Evolutionary conservation across 2,113 vertebrate genomes (phyloP).

Genomic region (Cololabis saira): DNA sequence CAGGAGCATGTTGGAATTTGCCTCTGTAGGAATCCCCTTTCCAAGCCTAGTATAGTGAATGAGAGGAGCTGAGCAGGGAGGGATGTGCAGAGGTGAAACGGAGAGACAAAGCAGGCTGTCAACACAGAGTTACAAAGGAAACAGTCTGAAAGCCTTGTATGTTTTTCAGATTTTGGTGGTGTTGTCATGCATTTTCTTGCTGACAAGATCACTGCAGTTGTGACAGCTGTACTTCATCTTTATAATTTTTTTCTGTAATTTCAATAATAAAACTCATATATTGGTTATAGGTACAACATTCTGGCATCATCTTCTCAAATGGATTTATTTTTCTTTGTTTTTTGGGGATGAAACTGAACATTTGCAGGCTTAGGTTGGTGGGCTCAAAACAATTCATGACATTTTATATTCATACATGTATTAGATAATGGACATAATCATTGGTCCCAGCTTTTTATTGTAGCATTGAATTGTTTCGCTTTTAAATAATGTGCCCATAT

Average conservation of each 20-base stretch:
- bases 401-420: no score
- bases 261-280: background rate
- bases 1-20: slow-evolving; percentile 80
- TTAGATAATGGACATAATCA: background rate
- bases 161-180: slow-evolving; percentile 31
- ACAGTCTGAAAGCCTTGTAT: slow-evolving; percentile 32
- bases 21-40: slow-evolving; percentile 82
- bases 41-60: slow-evolving; percentile 54
- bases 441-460: background rate
- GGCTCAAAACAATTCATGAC: background rate
- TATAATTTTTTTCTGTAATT: background rate
- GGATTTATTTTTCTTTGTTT: background rate
- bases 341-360: background rate
- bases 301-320: background rate
- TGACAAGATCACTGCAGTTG: slow-evolving; percentile 6
- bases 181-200: slow-evolving; percentile 6
- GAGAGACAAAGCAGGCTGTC: slow-evolving; percentile 87
- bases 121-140: slow-evolving; percentile 53
- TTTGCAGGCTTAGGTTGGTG: background rate
- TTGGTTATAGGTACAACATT: background rate
- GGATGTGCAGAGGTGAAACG: slow-evolving; percentile 76
- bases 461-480: background rate
- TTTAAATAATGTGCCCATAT: background rate
- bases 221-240: background rate
- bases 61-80: slow-evolving; percentile 66